A percentile compares a stretch with the other conserved stretches of the same genome.
Conservation (phyloP, 2,888 invertebrate genomes). For the Hedya salicella region DNA sequence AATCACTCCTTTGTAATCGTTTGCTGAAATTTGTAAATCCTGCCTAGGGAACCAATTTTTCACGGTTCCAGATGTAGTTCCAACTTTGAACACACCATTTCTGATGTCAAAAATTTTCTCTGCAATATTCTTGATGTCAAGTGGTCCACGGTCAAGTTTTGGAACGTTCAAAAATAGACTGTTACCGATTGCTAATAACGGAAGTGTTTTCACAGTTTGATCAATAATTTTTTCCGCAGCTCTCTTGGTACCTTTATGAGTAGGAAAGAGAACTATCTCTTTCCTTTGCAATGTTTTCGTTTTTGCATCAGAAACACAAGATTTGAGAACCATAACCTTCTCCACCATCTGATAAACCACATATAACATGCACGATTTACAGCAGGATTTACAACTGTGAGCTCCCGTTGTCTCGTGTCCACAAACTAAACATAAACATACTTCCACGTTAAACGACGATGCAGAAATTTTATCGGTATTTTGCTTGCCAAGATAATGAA, state of each 20-base stretch:
- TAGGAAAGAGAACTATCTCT: slow-evolving; percentile 28
- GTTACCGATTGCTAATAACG: slow-evolving; percentile 36
- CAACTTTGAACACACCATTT: slow-evolving; percentile 33
- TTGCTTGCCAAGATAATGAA: neutral
- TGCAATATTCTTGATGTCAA: slow-evolving; percentile 29
- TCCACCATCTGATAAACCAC: neutral
- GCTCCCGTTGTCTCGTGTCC: too few species aligned
- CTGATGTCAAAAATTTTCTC: slow-evolving; percentile 34
- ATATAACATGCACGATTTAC: slow-evolving; percentile 21
- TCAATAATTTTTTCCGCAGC: slow-evolving; percentile 40
- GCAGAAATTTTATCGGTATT: too few species aligned
- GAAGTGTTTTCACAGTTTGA: slow-evolving; percentile 39
- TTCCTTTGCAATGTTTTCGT: slow-evolving; percentile 23
- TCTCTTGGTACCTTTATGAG: slow-evolving; percentile 33
- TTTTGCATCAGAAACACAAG: slow-evolving; percentile 35
- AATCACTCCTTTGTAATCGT: slow-evolving; percentile 1
- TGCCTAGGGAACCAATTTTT: slow-evolving; percentile 12
- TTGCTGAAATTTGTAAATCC: too few species aligned
- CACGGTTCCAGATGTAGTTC: slow-evolving; percentile 22
- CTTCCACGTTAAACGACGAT: too few species aligned
- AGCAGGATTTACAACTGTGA: slow-evolving; percentile 3
- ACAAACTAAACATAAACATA: too few species aligned
- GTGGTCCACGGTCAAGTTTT: slow-evolving; percentile 26
- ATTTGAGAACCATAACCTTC: slow-evolving; percentile 19
- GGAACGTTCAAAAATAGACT: slow-evolving; percentile 1